Percentiles rank a stretch among this genome's conserved stretches.
These are phyloP conservation scores for Mesitornis unicolor DNA, from an alignment of 2,113 vertebrate species.

Conservation along the genomic window DNA sequence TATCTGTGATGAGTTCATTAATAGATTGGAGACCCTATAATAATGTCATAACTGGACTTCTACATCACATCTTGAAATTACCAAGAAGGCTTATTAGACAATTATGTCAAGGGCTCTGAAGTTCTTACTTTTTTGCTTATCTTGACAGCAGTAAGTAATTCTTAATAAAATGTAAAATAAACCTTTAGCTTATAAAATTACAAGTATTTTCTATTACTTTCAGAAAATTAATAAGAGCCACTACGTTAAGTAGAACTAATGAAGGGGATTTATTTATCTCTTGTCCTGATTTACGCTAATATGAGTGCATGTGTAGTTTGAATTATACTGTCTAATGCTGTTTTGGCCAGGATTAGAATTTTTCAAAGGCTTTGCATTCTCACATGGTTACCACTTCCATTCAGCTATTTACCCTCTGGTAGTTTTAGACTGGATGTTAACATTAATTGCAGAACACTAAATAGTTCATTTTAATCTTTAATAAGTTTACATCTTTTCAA, in stretches of 20 bases:
- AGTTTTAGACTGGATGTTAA: constrained; percentile 55
- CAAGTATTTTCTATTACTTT: background rate
- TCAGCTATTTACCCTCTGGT: background rate
- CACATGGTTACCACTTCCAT: background rate
- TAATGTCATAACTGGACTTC: background rate
- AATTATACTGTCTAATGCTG: constrained; percentile 31
- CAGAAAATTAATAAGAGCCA: background rate
- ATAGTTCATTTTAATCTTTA: constrained; percentile 63
- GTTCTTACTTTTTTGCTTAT: background rate
- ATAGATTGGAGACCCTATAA: background rate
- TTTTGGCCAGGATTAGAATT: constrained; percentile 39
- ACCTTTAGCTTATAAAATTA: background rate
- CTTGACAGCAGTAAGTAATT: background rate
- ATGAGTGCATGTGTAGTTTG: background rate
- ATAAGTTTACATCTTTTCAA: constrained; percentile 61
- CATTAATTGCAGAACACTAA: constrained; percentile 40
- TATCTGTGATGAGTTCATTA: background rate
- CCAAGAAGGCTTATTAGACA: background rate
- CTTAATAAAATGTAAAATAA: background rate
- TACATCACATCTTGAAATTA: background rate
- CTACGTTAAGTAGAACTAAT: background rate
- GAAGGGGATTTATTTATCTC: background rate
- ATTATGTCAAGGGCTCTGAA: background rate
- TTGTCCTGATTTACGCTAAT: constrained; percentile 26
- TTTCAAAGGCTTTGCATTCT: constrained; percentile 43